These are phyloP conservation scores for Poeciliopsis occidentalis DNA, from an alignment of 2,113 vertebrate species.

Conservation along the genomic window DNA sequence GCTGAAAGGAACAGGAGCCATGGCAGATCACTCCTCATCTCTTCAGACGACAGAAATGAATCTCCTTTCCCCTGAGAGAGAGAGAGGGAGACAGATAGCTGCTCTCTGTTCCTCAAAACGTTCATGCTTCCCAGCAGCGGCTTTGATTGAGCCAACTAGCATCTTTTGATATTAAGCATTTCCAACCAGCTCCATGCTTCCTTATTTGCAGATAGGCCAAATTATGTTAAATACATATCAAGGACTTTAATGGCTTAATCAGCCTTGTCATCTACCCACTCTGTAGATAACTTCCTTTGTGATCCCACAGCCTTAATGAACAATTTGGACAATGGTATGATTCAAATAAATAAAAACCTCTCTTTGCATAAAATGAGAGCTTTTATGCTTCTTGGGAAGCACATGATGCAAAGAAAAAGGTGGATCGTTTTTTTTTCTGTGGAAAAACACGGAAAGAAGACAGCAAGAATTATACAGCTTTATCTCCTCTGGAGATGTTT, in stretches of 20 bases:
- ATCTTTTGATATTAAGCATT: conserved; percentile 63
- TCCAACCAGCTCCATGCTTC: conserved; percentile 42
- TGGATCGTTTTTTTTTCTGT: conserved; percentile 45
- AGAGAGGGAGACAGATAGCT: neutral
- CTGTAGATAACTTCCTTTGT: conserved; percentile 51
- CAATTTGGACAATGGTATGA: conserved; percentile 5
- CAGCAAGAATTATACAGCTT: conserved; percentile 39
- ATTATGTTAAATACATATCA: conserved; percentile 73
- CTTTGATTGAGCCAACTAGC: conserved; percentile 73
- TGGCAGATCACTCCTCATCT: conserved; percentile 54
- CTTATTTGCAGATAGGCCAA: conserved; percentile 65
- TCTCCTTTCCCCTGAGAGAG: conserved; percentile 43
- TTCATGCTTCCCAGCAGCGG: conserved; percentile 57
- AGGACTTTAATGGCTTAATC: conserved; percentile 70
- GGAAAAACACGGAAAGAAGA: conserved; percentile 26
- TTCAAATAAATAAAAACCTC: conserved; percentile 15
- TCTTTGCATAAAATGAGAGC: conserved; percentile 24
- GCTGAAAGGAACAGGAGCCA: conserved; percentile 40
- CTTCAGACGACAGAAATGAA: conserved; percentile 62
- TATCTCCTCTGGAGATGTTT: conserved; percentile 48
- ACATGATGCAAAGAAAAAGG: conserved; percentile 41
- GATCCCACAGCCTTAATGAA: conserved; percentile 27
- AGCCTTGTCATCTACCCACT: conserved; percentile 62
- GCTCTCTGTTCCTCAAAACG: conserved; percentile 29
- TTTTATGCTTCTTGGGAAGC: conserved; percentile 37